Evolutionary conservation across 2,113 vertebrate species (phyloP).

Genomic region (Apteryx owenii): DNA sequence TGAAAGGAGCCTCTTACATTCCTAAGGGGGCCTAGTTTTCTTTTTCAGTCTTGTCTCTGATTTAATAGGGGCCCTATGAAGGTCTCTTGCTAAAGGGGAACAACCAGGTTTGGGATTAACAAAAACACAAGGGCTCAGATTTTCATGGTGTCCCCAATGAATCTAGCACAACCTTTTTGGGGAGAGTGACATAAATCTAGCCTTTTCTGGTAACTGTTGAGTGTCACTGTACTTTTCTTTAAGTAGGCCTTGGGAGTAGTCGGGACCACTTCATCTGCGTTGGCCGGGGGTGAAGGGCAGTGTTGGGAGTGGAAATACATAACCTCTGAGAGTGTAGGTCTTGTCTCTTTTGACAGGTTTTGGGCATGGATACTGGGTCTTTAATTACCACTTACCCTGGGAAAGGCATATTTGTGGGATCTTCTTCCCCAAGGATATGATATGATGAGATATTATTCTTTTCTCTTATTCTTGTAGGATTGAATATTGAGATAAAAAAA

Average conservation of each 20-base stretch:
- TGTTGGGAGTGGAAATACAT: neutral
- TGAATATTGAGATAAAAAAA: neutral
- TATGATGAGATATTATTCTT: neutral
- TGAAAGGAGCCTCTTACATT: neutral
- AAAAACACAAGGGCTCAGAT: neutral
- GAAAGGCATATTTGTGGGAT: neutral
- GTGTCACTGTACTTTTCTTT: neutral
- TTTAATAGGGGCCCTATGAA: neutral
- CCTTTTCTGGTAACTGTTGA: neutral
- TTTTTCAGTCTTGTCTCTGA: slow-evolving; percentile 6
- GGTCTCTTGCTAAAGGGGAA: neutral
- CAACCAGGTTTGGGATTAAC: neutral
- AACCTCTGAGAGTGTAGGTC: rapidly evolving
- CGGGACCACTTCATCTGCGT: neutral
- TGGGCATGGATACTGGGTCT: neutral
- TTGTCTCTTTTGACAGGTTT: neutral
- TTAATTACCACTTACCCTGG: neutral
- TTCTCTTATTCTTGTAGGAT: neutral
- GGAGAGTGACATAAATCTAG: neutral
- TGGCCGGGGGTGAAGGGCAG: neutral
- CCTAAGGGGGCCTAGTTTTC: slow-evolving; percentile 1
- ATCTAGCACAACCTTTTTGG: neutral
- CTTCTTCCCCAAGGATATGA: neutral
- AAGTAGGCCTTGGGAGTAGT: neutral
- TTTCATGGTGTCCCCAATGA: neutral